A percentile compares a stretch with the other conserved stretches of the same genome.
These are phyloP conservation scores for Zaprionus capensis DNA, from an alignment of 1,140 invertebrate genomes.

Conservation along the genomic window DNA sequence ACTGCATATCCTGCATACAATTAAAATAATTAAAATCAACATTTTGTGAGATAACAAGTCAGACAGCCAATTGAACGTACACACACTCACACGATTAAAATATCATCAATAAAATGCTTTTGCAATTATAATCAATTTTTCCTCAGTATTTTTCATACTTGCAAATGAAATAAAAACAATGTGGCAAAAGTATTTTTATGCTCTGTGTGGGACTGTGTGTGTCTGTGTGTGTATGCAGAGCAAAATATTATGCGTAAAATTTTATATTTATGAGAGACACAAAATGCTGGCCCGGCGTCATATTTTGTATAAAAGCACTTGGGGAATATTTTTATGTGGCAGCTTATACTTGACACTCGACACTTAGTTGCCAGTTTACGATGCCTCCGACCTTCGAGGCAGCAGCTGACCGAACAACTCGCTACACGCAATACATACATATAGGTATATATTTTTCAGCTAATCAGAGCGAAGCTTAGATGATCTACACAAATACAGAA, in stretches of 20 bases:
- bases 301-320: constrained; percentile 57
- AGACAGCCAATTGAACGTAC: constrained; percentile 18
- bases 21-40: constrained; percentile 75
- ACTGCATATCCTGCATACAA: constrained; percentile 40
- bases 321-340: constrained; percentile 39
- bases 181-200: constrained; percentile 12
- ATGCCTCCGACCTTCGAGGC: constrained; percentile 2
- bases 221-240: constrained; percentile 1
- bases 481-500: constrained; percentile 5
- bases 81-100: constrained; percentile 55
- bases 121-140: constrained; percentile 63
- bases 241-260: constrained; percentile 35
- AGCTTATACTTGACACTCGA: constrained; percentile 37
- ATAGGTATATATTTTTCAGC: background rate
- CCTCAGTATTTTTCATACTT: constrained; percentile 20
- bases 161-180: constrained; percentile 73
- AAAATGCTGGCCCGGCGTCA: constrained; percentile 39
- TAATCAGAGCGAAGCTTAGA: constrained; percentile 11
- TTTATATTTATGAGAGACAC: constrained; percentile 49
- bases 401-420: constrained; percentile 6
- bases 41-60: constrained; percentile 60
- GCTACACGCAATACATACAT: background rate
- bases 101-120: constrained; percentile 68
- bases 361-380: constrained; percentile 43
- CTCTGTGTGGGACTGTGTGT: background rate